Evolutionary conservation across 2,797 vertebrate species (phyloP).

Genomic region (Phoeniculus purpureus): DNA sequence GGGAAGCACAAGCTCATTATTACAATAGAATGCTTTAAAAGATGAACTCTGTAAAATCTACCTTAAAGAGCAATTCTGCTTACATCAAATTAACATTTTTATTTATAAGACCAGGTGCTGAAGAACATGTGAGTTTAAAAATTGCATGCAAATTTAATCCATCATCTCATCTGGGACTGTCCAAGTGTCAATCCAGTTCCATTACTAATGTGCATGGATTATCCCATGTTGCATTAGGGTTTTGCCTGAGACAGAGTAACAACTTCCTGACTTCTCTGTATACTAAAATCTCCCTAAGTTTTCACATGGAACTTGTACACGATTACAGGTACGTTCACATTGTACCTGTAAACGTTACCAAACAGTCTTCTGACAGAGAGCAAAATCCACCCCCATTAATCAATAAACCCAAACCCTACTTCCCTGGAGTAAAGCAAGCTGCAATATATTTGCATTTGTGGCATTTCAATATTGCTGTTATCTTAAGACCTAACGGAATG

Average conservation of each 20-base stretch:
- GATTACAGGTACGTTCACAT: too few species aligned
- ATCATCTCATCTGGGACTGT: background rate
- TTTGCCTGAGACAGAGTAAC: background rate
- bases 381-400: background rate
- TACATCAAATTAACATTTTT: background rate
- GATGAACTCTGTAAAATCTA: background rate
- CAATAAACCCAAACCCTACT: background rate
- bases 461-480: background rate
- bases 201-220: background rate
- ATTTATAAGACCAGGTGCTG: background rate
- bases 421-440: background rate
- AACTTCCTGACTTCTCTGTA: background rate
- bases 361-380: background rate
- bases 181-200: background rate
- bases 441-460: background rate
- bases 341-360: background rate
- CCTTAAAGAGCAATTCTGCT: background rate
- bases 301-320: background rate
- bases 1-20: background rate
- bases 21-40: background rate
- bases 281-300: background rate
- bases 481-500: background rate
- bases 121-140: background rate
- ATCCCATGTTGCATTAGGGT: background rate
- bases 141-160: background rate